These are phyloP conservation scores for Syngnathus floridae DNA, from an alignment of 2,113 vertebrate species.

Conservation along the genomic window DNA sequence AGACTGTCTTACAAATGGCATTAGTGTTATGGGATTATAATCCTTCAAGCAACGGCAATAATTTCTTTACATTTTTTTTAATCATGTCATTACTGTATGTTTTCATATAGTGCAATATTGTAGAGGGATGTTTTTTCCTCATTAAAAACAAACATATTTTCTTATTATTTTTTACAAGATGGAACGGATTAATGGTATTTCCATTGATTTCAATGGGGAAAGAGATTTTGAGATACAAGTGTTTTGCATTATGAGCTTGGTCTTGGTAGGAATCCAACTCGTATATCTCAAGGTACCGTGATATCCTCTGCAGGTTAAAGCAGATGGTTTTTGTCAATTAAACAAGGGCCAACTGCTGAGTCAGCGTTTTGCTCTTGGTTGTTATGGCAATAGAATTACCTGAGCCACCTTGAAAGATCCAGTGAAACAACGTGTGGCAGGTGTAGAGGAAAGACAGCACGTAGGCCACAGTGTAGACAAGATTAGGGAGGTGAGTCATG, in stretches of 20 bases:
- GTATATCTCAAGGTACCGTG: neutral
- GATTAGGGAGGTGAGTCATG: conserved; percentile 21
- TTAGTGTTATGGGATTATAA: neutral
- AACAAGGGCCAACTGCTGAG: too few relatives aligned
- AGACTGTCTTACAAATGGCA: neutral
- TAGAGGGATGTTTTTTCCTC: neutral
- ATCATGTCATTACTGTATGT: neutral
- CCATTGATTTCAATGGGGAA: neutral
- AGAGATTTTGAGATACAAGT: neutral
- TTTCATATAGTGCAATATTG: neutral
- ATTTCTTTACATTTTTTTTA: neutral
- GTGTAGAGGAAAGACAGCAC: neutral
- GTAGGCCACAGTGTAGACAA: neutral
- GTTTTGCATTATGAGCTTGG: neutral
- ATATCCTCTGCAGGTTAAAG: neutral
- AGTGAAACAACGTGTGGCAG: conserved; percentile 3
- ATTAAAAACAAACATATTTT: neutral
- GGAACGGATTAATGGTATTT: neutral
- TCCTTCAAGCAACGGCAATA: neutral
- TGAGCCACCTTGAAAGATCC: conserved; percentile 24
- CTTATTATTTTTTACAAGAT: neutral
- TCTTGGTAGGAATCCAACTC: neutral
- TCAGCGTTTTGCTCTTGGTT: too few relatives aligned
- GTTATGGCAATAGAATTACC: neutral
- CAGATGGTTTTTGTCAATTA: too few relatives aligned